A percentile compares a stretch with the other conserved stretches of the same genome.
Conservation (phyloP, 2,888 invertebrate genomes). For the Stenoptilia bipunctidactyla region DNA sequence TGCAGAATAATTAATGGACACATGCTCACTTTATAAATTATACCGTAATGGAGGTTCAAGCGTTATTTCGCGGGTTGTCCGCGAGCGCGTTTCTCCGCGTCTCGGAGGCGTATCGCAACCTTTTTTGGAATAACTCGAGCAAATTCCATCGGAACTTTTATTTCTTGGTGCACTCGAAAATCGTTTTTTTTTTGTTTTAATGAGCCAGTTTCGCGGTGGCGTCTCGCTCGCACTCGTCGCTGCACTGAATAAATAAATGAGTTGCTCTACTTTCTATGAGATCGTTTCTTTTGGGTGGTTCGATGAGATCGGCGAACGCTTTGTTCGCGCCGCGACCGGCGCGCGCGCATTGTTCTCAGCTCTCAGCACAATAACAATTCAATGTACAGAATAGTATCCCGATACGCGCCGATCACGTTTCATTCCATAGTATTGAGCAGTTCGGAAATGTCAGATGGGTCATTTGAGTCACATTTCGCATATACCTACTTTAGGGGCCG, state of each 20-base stretch:
- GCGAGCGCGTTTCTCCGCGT: slow-evolving; percentile 53
- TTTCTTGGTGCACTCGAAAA: slow-evolving; percentile 62
- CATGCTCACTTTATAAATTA: neutral
- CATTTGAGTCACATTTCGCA: neutral
- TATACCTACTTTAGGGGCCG: neutral
- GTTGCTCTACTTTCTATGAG: slow-evolving; percentile 70
- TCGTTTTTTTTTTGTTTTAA: slow-evolving; percentile 69
- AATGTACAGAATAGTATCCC: slow-evolving; percentile 19
- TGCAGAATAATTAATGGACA: neutral
- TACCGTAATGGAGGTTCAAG: neutral
- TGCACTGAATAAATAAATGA: slow-evolving; percentile 69
- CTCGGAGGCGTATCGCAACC: slow-evolving; percentile 57
- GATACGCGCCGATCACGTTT: slow-evolving; percentile 38
- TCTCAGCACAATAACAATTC: slow-evolving; percentile 27
- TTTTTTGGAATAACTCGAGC: slow-evolving; percentile 70
- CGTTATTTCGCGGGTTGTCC: slow-evolving; percentile 43
- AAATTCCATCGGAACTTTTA: slow-evolving; percentile 65
- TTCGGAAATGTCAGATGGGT: slow-evolving; percentile 19
- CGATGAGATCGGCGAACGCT: slow-evolving; percentile 31
- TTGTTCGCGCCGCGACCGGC: slow-evolving; percentile 19
- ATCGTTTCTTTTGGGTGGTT: slow-evolving; percentile 58
- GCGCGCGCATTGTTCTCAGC: slow-evolving; percentile 22
- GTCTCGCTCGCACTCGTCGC: slow-evolving; percentile 55
- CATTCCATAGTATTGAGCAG: slow-evolving; percentile 21
- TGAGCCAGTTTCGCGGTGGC: slow-evolving; percentile 55